A percentile compares a stretch with the other conserved stretches of the same genome.
phyloP scores from a whole-genome alignment of 2,113 vertebrate species.

The Lasiurus borealis region DNA sequence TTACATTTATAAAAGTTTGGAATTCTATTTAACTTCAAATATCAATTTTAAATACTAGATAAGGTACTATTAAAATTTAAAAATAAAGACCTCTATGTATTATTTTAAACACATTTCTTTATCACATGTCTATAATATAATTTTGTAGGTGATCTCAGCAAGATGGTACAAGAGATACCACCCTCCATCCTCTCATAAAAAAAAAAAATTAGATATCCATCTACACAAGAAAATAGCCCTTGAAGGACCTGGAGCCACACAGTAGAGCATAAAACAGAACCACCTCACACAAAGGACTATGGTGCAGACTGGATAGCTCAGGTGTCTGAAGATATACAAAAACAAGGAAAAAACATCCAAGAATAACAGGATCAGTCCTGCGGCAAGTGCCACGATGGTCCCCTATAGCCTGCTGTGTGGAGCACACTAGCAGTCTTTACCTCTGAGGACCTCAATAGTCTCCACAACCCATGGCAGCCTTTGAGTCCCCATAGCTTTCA shows the following conservation, averaged over 20 bases:
- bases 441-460: background rate
- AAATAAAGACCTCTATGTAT: background rate
- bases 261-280: background rate
- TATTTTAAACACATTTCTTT: background rate
- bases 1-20: background rate
- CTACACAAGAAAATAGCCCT: background rate
- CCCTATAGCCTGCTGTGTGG: background rate
- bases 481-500: background rate
- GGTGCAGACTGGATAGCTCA: background rate
- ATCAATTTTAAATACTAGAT: background rate
- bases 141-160: background rate
- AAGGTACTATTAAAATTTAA: background rate
- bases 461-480: background rate
- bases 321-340: background rate
- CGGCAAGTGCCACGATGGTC: rapidly evolving
- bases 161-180: background rate
- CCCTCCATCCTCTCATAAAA: background rate
- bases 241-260: background rate
- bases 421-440: background rate
- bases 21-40: background rate
- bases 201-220: background rate
- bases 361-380: background rate
- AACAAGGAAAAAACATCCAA: background rate
- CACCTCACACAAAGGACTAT: background rate
- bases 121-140: background rate